A percentile compares a stretch with the other conserved stretches of the same genome.
Conservation (phyloP, 2,113 vertebrate genomes). For the Halcyon senegalensis region DNA sequence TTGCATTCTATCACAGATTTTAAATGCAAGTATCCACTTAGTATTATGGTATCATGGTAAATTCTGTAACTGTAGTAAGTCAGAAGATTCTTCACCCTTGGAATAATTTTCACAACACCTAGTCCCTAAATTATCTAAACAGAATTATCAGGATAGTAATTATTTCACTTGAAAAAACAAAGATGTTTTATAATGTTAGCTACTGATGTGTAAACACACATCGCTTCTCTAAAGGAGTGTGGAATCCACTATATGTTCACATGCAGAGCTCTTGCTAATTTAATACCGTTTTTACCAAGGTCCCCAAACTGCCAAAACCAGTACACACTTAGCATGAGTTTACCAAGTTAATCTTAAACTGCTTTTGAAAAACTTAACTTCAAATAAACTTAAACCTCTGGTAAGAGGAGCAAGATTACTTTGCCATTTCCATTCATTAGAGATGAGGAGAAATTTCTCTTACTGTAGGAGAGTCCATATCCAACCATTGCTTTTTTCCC, state of each 20-base stretch:
- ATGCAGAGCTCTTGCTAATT: neutral
- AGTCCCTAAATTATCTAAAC: neutral
- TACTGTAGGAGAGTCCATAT: constrained; percentile 51
- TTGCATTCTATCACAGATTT: neutral
- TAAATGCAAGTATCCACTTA: neutral
- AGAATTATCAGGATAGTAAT: neutral
- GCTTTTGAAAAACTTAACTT: neutral
- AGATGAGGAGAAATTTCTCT: constrained; percentile 45
- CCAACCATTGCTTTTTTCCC: constrained; percentile 21
- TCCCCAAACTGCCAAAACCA: neutral
- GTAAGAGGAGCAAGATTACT: neutral
- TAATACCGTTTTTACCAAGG: neutral
- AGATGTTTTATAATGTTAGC: neutral
- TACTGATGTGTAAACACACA: neutral
- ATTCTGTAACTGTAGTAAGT: neutral
- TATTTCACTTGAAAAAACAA: neutral
- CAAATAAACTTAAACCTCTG: neutral
- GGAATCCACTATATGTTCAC: fast-evolving
- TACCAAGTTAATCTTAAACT: neutral
- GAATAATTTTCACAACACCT: neutral
- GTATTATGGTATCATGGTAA: neutral
- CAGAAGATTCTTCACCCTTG: neutral
- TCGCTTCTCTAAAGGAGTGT: neutral
- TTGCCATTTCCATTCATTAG: neutral
- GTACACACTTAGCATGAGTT: neutral